Percentiles rank a stretch among this genome's conserved stretches.
Evolutionary conservation across 2,888 invertebrate species (phyloP).

Genomic region (Drosophila mettleri): DNA sequence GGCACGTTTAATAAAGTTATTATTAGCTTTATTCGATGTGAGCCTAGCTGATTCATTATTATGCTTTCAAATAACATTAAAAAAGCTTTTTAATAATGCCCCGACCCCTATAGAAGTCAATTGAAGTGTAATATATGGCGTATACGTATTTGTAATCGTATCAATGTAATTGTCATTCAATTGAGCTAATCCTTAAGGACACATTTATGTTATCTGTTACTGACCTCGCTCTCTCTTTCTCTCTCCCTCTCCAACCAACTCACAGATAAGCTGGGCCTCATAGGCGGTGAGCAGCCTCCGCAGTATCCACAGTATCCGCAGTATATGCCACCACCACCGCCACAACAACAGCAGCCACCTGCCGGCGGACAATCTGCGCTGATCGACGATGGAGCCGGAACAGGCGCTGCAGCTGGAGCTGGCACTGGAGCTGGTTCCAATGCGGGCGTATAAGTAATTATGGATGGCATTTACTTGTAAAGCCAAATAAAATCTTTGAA

Average conservation of each 20-base stretch:
- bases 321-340: conserved; percentile 86
- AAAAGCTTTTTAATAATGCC: conserved; percentile 38
- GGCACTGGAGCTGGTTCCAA: conserved; percentile 39
- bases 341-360: conserved; percentile 86
- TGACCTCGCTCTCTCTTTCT: conserved; percentile 21
- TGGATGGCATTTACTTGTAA: conserved; percentile 52
- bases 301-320: conserved; percentile 85
- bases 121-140: conserved; percentile 68
- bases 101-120: conserved; percentile 26
- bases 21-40: conserved; percentile 11
- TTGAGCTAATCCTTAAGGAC: conserved; percentile 14
- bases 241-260: background rate
- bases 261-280: conserved; percentile 84
- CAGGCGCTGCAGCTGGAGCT: conserved; percentile 45
- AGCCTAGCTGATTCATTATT: conserved; percentile 12
- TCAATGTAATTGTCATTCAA: conserved; percentile 64
- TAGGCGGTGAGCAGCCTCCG: conserved; percentile 83
- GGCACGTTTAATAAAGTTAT: conserved; percentile 4
- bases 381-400: conserved; percentile 73
- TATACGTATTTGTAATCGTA: conserved; percentile 48
- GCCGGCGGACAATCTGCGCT: conserved; percentile 85
- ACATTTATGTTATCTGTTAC: background rate
- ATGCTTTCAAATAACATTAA: conserved; percentile 40
- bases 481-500: conserved; percentile 35
- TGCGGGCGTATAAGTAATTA: conserved; percentile 67